Evolutionary conservation across 2,113 vertebrate genomes (phyloP).

Genomic region (Circaetus cinerascens): DNA sequence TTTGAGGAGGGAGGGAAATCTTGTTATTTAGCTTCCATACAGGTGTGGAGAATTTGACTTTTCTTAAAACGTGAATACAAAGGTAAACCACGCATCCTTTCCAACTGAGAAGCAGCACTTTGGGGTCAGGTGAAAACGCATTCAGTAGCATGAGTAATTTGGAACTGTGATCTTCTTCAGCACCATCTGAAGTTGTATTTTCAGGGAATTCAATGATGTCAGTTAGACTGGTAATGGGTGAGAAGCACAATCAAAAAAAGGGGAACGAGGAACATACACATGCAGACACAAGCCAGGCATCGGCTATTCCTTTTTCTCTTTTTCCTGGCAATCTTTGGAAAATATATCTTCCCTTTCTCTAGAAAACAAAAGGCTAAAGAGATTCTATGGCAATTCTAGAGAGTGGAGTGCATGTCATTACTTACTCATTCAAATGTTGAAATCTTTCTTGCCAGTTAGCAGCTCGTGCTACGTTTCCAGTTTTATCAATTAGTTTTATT

Average conservation of each 20-base stretch:
- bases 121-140: neutral
- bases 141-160: neutral
- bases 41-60: neutral
- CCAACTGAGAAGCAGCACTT: neutral
- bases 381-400: neutral
- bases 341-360: neutral
- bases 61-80: neutral
- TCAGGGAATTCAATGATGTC: neutral
- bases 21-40: neutral
- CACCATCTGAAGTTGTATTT: neutral
- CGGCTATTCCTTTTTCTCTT: neutral
- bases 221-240: neutral
- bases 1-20: neutral
- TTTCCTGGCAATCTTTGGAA: neutral
- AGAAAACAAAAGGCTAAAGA: neutral
- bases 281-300: neutral
- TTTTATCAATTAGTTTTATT: constrained; percentile 92
- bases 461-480: constrained; percentile 87
- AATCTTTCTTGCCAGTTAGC: constrained; percentile 94
- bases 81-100: neutral
- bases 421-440: constrained; percentile 97
- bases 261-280: neutral
- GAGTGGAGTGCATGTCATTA: neutral
- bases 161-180: neutral
- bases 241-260: neutral